These are phyloP conservation scores for Malacoraja senta DNA, from an alignment of 2,797 vertebrate species.

Conservation along the genomic window DNA sequence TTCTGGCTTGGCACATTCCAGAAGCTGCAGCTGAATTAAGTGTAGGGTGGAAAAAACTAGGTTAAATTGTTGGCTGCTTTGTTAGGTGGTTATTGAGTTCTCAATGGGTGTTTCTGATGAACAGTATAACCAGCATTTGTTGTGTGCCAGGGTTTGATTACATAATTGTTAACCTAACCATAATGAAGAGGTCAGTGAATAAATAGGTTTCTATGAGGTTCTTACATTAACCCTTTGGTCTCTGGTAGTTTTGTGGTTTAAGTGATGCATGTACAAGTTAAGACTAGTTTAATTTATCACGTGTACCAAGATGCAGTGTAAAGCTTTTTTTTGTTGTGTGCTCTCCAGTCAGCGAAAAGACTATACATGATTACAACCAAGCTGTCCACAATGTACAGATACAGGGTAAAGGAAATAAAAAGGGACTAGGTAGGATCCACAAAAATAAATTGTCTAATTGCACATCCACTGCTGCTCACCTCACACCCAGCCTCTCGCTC, in stretches of 20 bases:
- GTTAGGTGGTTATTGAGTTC: not conserved
- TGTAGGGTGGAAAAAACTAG: not conserved
- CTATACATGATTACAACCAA: no score
- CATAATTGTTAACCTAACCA: not conserved
- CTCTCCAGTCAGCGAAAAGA: no score
- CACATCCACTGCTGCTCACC: no score
- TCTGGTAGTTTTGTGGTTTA: not conserved
- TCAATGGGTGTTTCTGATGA: not conserved
- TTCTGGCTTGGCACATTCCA: conserved; percentile 3
- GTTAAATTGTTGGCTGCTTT: not conserved
- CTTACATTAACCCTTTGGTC: not conserved
- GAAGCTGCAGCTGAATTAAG: not conserved
- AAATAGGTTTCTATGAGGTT: not conserved
- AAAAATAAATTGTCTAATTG: no score
- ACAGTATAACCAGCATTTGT: not conserved
- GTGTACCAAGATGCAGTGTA: no score
- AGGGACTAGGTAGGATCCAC: no score
- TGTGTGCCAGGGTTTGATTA: not conserved
- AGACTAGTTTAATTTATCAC: no score
- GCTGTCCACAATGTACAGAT: no score
- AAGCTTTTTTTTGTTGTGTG: no score
- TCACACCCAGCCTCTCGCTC: not conserved
- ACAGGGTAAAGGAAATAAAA: no score
- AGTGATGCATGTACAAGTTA: no score
- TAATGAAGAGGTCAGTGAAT: not conserved